A percentile compares a stretch with the other conserved stretches of the same genome.
phyloP scores from a whole-genome alignment of 2,113 vertebrate species.

The Podocnemis expansa region DNA sequence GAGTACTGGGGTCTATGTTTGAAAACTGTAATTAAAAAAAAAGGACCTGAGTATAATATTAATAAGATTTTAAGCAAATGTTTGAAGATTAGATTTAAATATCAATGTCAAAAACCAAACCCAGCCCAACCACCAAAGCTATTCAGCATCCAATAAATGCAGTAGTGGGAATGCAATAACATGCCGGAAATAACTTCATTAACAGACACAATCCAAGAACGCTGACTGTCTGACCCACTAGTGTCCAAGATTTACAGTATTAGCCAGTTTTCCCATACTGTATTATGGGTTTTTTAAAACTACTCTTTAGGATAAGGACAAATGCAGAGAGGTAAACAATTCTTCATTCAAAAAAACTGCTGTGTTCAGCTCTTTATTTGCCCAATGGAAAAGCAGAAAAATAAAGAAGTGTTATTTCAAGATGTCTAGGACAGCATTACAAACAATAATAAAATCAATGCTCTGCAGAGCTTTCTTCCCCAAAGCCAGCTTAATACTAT shows the following conservation, averaged over 20 bases:
- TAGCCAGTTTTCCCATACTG: neutral
- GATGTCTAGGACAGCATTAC: neutral
- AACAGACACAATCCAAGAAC: too few species aligned
- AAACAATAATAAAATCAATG: neutral
- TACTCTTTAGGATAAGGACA: neutral
- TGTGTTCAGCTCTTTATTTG: neutral
- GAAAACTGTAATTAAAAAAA: neutral
- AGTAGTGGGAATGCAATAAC: neutral
- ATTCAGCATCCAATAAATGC: neutral
- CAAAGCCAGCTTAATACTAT: neutral
- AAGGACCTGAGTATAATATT: neutral
- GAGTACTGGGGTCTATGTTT: neutral
- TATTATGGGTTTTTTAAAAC: neutral
- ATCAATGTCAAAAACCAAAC: too few species aligned
- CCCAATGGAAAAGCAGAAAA: neutral
- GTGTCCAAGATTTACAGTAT: neutral
- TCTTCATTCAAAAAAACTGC: constrained; percentile 1
- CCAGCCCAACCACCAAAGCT: too few species aligned
- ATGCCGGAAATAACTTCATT: neutral
- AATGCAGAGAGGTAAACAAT: neutral
- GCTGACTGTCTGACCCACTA: too few species aligned
- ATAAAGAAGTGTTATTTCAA: neutral
- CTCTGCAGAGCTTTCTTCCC: neutral
- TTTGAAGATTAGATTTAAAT: neutral
- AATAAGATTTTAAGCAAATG: neutral